Conservation (phyloP, 2,797 vertebrate genomes). For the Anguilla marmorata region DNA sequence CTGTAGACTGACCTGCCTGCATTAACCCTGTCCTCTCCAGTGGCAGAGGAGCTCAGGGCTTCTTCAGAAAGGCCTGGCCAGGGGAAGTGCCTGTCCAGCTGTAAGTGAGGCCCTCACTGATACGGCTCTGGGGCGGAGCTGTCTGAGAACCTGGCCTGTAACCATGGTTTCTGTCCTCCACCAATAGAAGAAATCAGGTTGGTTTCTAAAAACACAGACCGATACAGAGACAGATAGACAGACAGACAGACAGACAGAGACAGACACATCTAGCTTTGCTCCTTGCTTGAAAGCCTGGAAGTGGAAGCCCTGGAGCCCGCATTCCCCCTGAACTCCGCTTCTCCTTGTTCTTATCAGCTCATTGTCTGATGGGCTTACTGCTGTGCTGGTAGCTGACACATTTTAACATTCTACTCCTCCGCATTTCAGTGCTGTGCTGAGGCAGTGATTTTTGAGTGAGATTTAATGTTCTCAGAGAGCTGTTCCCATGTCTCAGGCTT, state of each 20-base stretch:
- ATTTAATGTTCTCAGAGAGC: background rate
- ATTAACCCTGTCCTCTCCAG: background rate
- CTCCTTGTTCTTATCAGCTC: background rate
- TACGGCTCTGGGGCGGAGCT: background rate
- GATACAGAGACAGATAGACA: background rate
- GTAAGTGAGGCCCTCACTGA: background rate
- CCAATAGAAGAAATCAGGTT: background rate
- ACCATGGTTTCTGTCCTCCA: background rate
- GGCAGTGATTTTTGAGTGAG: background rate
- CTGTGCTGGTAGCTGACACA: background rate
- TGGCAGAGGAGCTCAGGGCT: background rate
- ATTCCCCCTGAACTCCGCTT: background rate
- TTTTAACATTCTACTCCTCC: background rate
- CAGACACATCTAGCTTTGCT: background rate
- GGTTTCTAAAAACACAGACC: background rate
- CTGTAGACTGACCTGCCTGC: background rate
- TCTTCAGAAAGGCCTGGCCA: background rate
- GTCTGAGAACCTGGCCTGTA: conserved; percentile 2
- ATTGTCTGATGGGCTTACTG: background rate
- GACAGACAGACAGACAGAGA: background rate
- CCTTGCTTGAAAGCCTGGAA: background rate
- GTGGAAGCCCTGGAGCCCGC: background rate
- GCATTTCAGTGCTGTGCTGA: background rate
- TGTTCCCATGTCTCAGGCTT: background rate
- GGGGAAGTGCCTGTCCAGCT: background rate